Conservation (phyloP, 2,797 vertebrate species). For the Staurois parvus region DNA sequence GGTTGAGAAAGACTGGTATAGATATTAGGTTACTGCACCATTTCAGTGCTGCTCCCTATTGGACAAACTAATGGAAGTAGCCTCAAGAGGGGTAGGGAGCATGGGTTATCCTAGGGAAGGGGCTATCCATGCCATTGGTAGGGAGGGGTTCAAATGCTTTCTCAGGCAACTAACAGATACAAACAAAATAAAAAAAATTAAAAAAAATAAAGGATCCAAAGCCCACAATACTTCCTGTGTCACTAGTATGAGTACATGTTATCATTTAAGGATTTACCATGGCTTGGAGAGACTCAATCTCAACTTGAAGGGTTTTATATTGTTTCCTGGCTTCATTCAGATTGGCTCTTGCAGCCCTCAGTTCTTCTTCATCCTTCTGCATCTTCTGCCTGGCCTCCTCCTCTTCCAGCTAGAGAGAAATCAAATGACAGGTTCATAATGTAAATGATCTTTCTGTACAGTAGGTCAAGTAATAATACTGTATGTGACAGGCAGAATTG, state of each 20-base stretch:
- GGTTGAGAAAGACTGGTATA: too few relatives aligned
- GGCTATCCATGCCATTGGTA: too few relatives aligned
- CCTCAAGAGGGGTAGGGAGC: too few relatives aligned
- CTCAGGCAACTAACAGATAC: too few relatives aligned
- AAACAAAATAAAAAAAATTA: too few relatives aligned
- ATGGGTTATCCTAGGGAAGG: too few relatives aligned
- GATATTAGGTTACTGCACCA: too few relatives aligned
- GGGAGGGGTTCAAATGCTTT: too few relatives aligned
- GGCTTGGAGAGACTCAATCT: constrained; percentile 91
- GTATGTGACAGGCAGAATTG: constrained; percentile 24
- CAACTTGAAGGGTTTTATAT: constrained; percentile 91
- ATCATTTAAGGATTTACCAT: constrained; percentile 78
- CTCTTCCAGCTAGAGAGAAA: constrained; percentile 71
- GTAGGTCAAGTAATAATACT: constrained; percentile 12
- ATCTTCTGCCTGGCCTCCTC: constrained; percentile 82
- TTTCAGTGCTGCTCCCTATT: too few relatives aligned
- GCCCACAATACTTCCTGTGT: neutral
- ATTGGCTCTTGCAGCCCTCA: constrained; percentile 88
- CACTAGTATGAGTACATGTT: neutral
- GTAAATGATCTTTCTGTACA: constrained; percentile 16
- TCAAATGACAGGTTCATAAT: constrained; percentile 29
- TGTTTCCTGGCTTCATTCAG: constrained; percentile 86
- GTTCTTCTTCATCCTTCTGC: constrained; percentile 81
- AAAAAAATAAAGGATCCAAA: too few relatives aligned
- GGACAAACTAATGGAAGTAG: too few relatives aligned